These are phyloP conservation scores for Aleiodes sp. DNA, from an alignment of 1,140 invertebrate genomes.

Conservation along the genomic window DNA sequence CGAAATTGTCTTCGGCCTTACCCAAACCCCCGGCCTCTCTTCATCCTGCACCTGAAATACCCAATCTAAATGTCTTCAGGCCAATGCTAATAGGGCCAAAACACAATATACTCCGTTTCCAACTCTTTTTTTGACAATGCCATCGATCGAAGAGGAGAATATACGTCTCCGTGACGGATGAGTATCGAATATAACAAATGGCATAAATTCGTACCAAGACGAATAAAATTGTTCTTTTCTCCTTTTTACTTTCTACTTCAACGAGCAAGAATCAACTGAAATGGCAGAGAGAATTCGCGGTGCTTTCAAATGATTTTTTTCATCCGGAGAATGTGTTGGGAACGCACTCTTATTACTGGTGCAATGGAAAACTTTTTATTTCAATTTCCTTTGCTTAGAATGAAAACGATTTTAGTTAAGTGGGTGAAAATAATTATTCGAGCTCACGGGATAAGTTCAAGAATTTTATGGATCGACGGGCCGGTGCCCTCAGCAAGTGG, in stretches of 20 bases:
- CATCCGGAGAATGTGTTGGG: too few relatives aligned
- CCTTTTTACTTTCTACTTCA: too few relatives aligned
- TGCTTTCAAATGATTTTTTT: too few relatives aligned
- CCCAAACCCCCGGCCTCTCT: constrained; percentile 40
- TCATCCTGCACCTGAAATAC: constrained; percentile 34
- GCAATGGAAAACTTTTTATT: too few relatives aligned
- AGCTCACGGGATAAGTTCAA: background rate
- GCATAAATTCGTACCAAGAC: background rate
- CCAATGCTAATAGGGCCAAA: constrained; percentile 30
- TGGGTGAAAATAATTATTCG: constrained; percentile 18
- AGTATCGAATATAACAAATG: too few relatives aligned
- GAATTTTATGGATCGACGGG: constrained; percentile 35
- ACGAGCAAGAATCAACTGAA: too few relatives aligned
- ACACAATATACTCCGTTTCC: constrained; percentile 30
- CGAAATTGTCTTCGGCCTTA: constrained; percentile 33
- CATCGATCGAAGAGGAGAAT: constrained; percentile 23
- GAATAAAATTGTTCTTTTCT: too few relatives aligned
- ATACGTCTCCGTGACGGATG: background rate
- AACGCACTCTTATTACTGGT: too few relatives aligned
- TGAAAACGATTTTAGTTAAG: too few relatives aligned
- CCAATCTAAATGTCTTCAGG: constrained; percentile 25
- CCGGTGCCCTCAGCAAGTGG: constrained; percentile 48
- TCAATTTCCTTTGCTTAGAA: too few relatives aligned
- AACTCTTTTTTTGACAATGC: constrained; percentile 22
- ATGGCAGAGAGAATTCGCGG: too few relatives aligned